Percentiles rank a stretch among this genome's conserved stretches.
phyloP scores from a whole-genome alignment of 2,113 vertebrate species.

The Menidia beryllina region DNA sequence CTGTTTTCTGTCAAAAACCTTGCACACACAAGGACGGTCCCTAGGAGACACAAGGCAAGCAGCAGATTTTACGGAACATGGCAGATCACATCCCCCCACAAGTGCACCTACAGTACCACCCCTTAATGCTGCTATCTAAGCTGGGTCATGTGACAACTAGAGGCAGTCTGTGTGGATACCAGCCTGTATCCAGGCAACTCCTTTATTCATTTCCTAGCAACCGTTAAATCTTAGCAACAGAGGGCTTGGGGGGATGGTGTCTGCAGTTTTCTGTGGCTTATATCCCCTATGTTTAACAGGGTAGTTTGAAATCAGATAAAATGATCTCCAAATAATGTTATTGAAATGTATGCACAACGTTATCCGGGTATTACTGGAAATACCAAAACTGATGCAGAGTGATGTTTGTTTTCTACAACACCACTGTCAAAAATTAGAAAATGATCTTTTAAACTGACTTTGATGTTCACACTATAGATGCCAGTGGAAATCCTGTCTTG shows the following conservation, averaged over 20 bases:
- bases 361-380: background rate
- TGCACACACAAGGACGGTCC: background rate
- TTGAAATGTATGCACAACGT: background rate
- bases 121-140: constrained; percentile 68
- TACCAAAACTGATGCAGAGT: background rate
- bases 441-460: too few species aligned
- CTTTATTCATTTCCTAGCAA: constrained; percentile 79
- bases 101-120: constrained; percentile 62
- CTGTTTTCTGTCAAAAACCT: background rate
- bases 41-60: background rate
- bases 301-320: constrained; percentile 27
- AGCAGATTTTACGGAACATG: constrained; percentile 17
- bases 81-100: constrained; percentile 31
- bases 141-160: constrained; percentile 67
- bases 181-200: constrained; percentile 77
- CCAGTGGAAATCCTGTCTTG: too few species aligned
- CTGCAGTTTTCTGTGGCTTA: constrained; percentile 58
- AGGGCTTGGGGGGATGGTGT: constrained; percentile 70
- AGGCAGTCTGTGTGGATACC: constrained; percentile 70
- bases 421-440: too few species aligned
- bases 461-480: too few species aligned
- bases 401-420: too few species aligned
- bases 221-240: constrained; percentile 59
- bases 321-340: background rate
- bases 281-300: constrained; percentile 59